These are phyloP conservation scores for Brienomyrus brachyistius DNA, from an alignment of 2,113 vertebrate genomes.

Conservation along the genomic window DNA sequence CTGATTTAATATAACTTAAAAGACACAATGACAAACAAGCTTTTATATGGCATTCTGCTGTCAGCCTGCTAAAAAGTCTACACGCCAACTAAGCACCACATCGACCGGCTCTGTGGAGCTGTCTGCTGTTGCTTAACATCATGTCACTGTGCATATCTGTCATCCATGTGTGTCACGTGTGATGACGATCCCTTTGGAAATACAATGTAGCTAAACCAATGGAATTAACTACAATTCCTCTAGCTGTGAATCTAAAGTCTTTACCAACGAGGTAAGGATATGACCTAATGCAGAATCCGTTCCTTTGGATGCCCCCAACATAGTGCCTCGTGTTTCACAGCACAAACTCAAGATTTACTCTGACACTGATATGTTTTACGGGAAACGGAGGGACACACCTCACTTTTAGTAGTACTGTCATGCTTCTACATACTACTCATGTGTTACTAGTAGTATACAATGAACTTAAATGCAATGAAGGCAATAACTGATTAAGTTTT, in stretches of 20 bases:
- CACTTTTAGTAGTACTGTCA: neutral
- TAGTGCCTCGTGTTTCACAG: neutral
- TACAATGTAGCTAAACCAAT: neutral
- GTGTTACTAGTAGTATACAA: too few relatives aligned
- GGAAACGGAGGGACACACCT: neutral
- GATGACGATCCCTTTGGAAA: neutral
- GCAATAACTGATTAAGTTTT: neutral
- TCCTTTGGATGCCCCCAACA: neutral
- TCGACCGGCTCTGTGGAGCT: neutral
- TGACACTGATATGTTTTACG: neutral
- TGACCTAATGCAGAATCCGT: neutral
- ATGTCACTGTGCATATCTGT: neutral
- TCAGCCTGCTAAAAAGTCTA: neutral
- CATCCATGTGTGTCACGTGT: neutral
- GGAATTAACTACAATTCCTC: neutral
- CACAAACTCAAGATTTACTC: neutral
- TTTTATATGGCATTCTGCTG: neutral
- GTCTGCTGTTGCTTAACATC: neutral
- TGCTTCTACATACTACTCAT: too few relatives aligned
- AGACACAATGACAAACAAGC: neutral
- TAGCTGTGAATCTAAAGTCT: neutral
- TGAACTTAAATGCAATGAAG: too few relatives aligned
- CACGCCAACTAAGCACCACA: neutral
- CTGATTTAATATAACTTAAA: neutral
- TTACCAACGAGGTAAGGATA: neutral